Evolutionary conservation across 2,888 invertebrate genomes (phyloP).

Genomic region (Labia minor): DNA sequence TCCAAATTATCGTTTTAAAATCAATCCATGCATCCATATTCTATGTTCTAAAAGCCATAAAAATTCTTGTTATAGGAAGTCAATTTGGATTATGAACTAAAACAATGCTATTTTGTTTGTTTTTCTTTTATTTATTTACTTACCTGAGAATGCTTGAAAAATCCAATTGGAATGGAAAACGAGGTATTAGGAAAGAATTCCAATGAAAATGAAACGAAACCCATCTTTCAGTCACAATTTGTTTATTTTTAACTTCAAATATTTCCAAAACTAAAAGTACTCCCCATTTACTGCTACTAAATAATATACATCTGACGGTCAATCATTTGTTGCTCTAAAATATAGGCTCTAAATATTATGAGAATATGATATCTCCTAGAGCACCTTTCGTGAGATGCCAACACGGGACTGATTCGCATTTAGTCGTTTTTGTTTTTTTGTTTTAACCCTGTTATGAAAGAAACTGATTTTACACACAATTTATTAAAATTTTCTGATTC

Average conservation of each 20-base stretch:
- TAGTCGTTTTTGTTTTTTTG: not conserved
- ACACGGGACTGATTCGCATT: not conserved
- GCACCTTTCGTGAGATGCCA: not conserved
- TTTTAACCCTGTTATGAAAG: constrained; percentile 4
- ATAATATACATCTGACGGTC: constrained; percentile 13
- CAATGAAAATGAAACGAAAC: not conserved
- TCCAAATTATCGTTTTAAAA: too few species aligned
- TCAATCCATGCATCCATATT: too few species aligned
- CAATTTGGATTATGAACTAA: too few species aligned
- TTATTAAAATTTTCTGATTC: not conserved
- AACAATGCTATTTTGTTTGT: too few species aligned
- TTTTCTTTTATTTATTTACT: too few species aligned
- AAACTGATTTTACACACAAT: not conserved
- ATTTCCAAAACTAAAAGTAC: not conserved
- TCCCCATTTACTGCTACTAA: not conserved
- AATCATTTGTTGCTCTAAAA: constrained; percentile 2
- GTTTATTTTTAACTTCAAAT: not conserved
- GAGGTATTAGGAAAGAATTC: too few species aligned
- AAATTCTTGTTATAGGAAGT: too few species aligned
- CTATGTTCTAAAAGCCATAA: too few species aligned
- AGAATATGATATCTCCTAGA: not conserved
- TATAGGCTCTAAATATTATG: not conserved
- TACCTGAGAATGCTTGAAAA: too few species aligned
- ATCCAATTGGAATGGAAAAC: too few species aligned
- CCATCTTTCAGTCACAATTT: not conserved